phyloP scores from a whole-genome alignment of 2,888 invertebrate genomes.

The Operophtera brumata region DNA sequence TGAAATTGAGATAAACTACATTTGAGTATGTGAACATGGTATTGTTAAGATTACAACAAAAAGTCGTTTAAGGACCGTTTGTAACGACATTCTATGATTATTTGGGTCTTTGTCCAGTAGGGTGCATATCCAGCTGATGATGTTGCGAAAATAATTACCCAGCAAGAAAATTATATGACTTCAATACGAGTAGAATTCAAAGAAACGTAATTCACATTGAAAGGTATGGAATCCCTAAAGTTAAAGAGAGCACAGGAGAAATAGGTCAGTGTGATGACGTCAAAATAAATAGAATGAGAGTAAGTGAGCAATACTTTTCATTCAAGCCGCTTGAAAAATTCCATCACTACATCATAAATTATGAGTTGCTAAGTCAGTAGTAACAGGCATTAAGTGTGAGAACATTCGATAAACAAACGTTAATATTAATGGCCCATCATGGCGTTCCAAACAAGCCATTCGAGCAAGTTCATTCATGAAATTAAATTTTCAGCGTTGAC shows the following conservation, averaged over 20 bases:
- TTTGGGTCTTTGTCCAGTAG: neutral
- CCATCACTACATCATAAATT: constrained; percentile 1
- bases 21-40: neutral
- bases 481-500: constrained; percentile 40
- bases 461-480: constrained; percentile 48
- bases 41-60: too few species aligned
- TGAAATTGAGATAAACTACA: constrained; percentile 48
- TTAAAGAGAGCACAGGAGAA: constrained; percentile 4
- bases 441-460: constrained; percentile 58
- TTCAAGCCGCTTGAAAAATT: neutral
- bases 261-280: constrained; percentile 30
- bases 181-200: neutral
- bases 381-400: constrained; percentile 14
- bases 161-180: neutral
- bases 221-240: neutral
- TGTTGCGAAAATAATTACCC: neutral
- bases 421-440: constrained; percentile 33
- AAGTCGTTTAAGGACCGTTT: too few species aligned
- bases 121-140: neutral
- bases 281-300: constrained; percentile 27
- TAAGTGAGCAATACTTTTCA: neutral
- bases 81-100: too few species aligned
- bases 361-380: neutral
- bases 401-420: constrained; percentile 24
- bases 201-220: neutral